phyloP scores from a whole-genome alignment of 2,888 invertebrate species.

The Philonicus albiceps region DNA sequence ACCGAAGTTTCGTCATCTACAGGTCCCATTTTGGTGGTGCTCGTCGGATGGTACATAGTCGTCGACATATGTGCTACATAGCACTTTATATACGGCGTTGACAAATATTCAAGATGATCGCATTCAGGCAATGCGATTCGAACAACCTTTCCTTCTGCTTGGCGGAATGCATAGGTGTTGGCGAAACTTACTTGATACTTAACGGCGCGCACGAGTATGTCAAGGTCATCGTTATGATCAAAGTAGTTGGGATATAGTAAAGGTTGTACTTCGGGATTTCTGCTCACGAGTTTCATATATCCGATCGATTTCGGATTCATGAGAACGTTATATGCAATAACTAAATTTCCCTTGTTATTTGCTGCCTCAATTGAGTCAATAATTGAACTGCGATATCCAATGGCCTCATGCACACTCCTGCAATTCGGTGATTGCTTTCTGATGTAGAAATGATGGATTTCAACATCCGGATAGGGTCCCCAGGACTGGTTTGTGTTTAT shows the following conservation, averaged over 20 bases:
- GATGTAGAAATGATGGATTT: slow-evolving; percentile 64
- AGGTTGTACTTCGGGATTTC: slow-evolving; percentile 69
- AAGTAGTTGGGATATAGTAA: slow-evolving; percentile 72
- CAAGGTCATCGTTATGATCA: slow-evolving; percentile 66
- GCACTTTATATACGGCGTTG: not conserved
- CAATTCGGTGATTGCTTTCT: slow-evolving; percentile 61
- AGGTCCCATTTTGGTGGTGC: slow-evolving; percentile 84
- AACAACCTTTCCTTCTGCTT: not conserved
- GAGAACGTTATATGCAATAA: slow-evolving; percentile 62
- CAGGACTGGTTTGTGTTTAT: slow-evolving; percentile 65
- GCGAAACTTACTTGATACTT: not conserved
- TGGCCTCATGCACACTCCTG: slow-evolving; percentile 56
- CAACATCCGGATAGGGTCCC: slow-evolving; percentile 68
- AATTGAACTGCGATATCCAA: slow-evolving; percentile 57
- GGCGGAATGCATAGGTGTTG: not conserved
- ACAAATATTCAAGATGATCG: not conserved
- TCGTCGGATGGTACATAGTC: slow-evolving; percentile 54
- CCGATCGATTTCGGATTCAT: slow-evolving; percentile 67
- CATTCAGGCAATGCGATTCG: not conserved
- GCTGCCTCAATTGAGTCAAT: slow-evolving; percentile 58
- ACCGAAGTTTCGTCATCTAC: slow-evolving; percentile 68
- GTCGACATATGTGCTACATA: not conserved
- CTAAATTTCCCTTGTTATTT: slow-evolving; percentile 56
- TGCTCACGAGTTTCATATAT: slow-evolving; percentile 65
- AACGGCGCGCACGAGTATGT: not conserved